Base-by-base conservation (phyloP, 1,140 invertebrate species). In the Philaenus spumarius region DNA sequence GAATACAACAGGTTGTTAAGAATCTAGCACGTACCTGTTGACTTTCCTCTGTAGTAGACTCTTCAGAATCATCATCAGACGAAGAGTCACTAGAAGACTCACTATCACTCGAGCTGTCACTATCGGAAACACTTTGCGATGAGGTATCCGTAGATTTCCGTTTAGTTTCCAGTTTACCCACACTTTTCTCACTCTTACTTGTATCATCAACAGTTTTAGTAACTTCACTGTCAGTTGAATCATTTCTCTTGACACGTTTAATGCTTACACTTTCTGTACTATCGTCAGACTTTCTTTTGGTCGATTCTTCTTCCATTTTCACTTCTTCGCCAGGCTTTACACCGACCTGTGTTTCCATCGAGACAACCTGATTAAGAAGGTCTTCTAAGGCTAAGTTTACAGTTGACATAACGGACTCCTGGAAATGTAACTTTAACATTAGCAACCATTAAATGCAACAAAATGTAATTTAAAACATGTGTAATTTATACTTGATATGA, bases 241-340 rank as follows among this genome's bases (percentile, higher is more conserved):
- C 26, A 19, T 62, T 52, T 20, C 40, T 51, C 46, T 56, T 60
- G 11, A 58, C 23, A 39, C 46, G 15, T 22, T 53, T 58, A 9
- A 40, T 34, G 17, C 42, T 24, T 43, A 37, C n/a, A 43, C n/a
- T 54, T 30, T 46, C 47, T 12, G 43, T 26, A 43, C 40, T 62
- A 46, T 57, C 53, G 19, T 23, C 40, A 11, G 12, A 26, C 7
- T 19, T 15, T n/a, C 30, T 50, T 14, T 42, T 30, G 2, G 23
- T 48, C 26, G 26, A 20, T 2, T 30, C 30, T 17, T 51, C 26
- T 59, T 54, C 23, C 12, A n/a, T 14, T 4, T 12, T 17, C 4
- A 47, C 37, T 6, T 52, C 40, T 45, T 53, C 23, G 17, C 35
- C 22, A 35, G 35, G 37, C 14, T 23, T 24, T 7, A 24, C 40